Evolutionary conservation across 2,888 invertebrate species (phyloP), one percentile per base, ranked within the genome.

Genomic region (Baccha elongata): DNA sequence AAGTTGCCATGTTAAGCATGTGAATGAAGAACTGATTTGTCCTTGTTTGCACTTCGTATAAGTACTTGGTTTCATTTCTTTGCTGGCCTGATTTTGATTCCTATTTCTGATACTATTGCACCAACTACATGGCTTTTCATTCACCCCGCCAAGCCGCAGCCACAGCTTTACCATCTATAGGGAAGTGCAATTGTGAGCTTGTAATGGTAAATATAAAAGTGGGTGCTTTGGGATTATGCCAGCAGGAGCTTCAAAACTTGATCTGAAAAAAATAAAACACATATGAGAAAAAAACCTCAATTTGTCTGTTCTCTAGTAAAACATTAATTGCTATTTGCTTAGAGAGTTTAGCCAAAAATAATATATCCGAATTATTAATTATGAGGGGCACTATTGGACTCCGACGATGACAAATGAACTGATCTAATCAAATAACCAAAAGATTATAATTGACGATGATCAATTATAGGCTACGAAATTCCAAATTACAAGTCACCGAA

Each of bases 21-120:
- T 42, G 48, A 46, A 64, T 75, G 42, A 46, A 55, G 32, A 42
- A 37, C 48, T 75, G 64, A 69, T 69, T 80, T 64, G 74, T 75
- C 75, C 74, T 80, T 80, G 74, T 80, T 80, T 69, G 58, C 64
- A 75, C 80, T 75, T 80, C 35, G 48, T 62, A 46, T 68, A 52
- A 29, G 37, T 68, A 52, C 26, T 50, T 53, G 42, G 13, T 48
- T 15, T 48, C 29, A 37, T 32, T 50, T 19, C 13, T 23, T 17
- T 8, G 1, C 5, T 23, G 32, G 40, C 26, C 15, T 5, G 32
- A 42, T 23, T 23, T 69, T 42, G 37, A 19, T 44, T 32, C 69
- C 32, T 29, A 32, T 50, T 75, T 62, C 74, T 65, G 53, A 68
- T 55, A 68, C 23, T 68, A 75, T 64, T 58, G 74, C 42, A 78